Conservation (phyloP, 2,888 invertebrate species). For the Laothoe populi region DNA sequence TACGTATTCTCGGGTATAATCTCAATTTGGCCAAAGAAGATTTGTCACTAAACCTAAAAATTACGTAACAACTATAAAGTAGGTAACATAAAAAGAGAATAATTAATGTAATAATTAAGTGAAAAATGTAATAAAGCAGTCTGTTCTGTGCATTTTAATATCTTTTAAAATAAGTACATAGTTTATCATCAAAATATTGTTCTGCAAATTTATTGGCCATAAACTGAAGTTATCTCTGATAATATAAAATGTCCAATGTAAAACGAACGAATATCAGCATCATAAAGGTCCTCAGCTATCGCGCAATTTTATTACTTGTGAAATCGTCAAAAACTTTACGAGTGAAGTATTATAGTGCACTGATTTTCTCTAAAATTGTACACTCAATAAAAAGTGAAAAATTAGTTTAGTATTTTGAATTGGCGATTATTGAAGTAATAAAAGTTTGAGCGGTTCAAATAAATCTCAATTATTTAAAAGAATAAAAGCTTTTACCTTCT, state of each 20-base stretch:
- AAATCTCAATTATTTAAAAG: too few species aligned
- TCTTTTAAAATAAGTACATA: not conserved
- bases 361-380: not conserved
- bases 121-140: not conserved
- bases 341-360: constrained; percentile 2
- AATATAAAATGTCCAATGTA: constrained; percentile 14
- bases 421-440: too few species aligned
- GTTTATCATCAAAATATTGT: constrained; percentile 8
- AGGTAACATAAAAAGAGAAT: too few species aligned
- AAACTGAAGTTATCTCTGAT: constrained; percentile 7
- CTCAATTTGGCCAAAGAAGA: too few species aligned
- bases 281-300: constrained; percentile 9
- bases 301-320: constrained; percentile 21
- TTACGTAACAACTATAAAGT: too few species aligned
- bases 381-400: not conserved
- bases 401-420: not conserved
- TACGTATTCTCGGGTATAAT: not conserved
- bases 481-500: too few species aligned
- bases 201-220: constrained; percentile 23
- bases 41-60: too few species aligned
- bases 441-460: too few species aligned
- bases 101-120: not conserved
- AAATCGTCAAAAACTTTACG: constrained; percentile 18
- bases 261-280: constrained; percentile 16
- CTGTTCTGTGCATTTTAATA: not conserved